Base-by-base conservation (phyloP, 1,140 invertebrate species). In the Diploscapter pachys region DNA sequence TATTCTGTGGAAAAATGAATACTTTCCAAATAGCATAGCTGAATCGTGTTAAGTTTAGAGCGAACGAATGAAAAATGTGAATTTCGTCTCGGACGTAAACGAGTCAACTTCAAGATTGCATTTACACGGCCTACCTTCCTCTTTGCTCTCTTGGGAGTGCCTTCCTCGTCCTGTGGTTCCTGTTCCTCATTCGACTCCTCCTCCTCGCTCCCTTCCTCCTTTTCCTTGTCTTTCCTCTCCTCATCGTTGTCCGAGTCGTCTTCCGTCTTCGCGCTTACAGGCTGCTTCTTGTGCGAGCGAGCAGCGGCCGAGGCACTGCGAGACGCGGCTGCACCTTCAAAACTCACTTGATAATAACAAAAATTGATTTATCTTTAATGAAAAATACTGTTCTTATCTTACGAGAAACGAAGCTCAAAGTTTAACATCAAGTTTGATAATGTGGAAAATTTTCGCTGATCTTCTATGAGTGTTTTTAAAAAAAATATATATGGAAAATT, bases 81-180 rank as follows among this genome's bases (percentile, higher is more conserved):
- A 11, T 59, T 9, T 59, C 57, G 9, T 59, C 13, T 13, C 57
- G 9, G 9, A 11, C 13, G 9, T 59, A 31, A 31, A 31, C 31
- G 31, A 31, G 31, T 31, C 31, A 31, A 31, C 31, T 31, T 31
- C 31, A 31, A 31, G 31, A 31, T 31, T 31, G 31, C 31, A 31
- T 31, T 31, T 31, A 9, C 57, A 59, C 57, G 1, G 57, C 13
- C 57, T 13, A 11, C 57, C 9, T 13, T 13, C 13, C 48, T 59
- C 56, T 71, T 62, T 9, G 31, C 63, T 65, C 63, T 62, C 53
- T 62, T 71, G n/a, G 69, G 53, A 11, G 57, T 11, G 49, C 65
- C 71, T 63, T 9, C 71, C 8, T 52, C 55, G n/a, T 72, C 62
- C 56, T 72, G 61, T 6, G 71, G 61, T 13, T 64, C 71, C 11